phyloP scores from a whole-genome alignment of 2,888 invertebrate species.

The Torymus aiolomorphi region DNA sequence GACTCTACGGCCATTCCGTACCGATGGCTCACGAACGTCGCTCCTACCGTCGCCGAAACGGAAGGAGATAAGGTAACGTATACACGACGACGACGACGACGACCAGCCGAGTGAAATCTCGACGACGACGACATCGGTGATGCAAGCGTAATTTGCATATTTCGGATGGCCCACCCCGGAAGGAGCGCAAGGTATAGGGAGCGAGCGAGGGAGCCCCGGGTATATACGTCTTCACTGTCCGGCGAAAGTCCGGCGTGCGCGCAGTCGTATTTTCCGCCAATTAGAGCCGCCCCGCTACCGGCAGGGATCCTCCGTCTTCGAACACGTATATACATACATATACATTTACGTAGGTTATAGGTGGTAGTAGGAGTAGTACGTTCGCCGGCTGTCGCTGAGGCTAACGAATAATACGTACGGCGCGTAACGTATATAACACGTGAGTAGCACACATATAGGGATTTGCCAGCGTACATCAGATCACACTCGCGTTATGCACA shows the following conservation, averaged over 20 bases:
- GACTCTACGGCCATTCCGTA: conserved; percentile 22
- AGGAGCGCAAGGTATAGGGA: conserved; percentile 39
- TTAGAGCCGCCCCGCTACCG: conserved; percentile 61
- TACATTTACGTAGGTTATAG: no score
- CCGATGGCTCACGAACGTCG: conserved; percentile 5
- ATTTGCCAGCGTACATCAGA: conserved; percentile 3
- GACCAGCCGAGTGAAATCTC: conserved; percentile 39
- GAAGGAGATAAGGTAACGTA: not conserved
- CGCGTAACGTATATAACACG: not conserved
- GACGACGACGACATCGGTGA: conserved; percentile 36
- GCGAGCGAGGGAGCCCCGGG: not conserved
- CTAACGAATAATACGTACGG: conserved; percentile 24
- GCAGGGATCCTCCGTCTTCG: conserved; percentile 15
- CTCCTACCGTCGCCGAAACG: no score
- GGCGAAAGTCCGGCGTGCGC: conserved; percentile 21
- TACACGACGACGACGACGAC: conserved; percentile 15
- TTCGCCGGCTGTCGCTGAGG: conserved; percentile 18
- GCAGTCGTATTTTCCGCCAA: conserved; percentile 69
- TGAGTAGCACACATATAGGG: not conserved
- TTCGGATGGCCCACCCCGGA: conserved; percentile 44
- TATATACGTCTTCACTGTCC: conserved; percentile 27
- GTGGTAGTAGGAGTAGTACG: no score
- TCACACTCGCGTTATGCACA: no score
- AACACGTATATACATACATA: not conserved
- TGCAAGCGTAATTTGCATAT: conserved; percentile 54